Evolutionary conservation across 1,140 invertebrate genomes (phyloP), one percentile per base, ranked within the genome.

Genomic region (Lordiphosa stackelbergi): DNA sequence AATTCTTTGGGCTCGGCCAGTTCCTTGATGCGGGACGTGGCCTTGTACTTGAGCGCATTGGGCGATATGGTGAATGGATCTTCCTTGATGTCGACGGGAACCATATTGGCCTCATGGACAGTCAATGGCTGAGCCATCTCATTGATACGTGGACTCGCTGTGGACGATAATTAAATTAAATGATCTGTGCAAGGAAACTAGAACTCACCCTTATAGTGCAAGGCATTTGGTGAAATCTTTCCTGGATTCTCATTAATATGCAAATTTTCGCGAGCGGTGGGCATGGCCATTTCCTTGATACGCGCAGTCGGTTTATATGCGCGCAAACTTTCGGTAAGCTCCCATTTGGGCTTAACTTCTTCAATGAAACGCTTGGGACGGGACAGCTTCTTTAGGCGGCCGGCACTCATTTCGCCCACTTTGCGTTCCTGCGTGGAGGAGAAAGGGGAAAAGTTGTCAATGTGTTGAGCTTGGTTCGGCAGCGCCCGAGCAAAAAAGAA

Each of bases 1-100:
- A 75, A 86, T 35, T 86, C 84, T 35, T 84, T 87, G 6, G 89
- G 88, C 64, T 89, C 89, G 6, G 89, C 88, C 48, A 90, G 64
- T 55, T 89, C 86, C 42, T 88, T 69, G 47, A 89, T 89, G 41
- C 89, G 84, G 0, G 78, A 53, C 5, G 88, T 74, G 16, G 88
- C 45, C 55, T 88, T 88, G 53, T 89, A 89, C 42, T 89, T 90
- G 16, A 86, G 69, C 0, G 85, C 85, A 48, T 86, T 86, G 1
- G 78, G 69, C 3, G 85, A 68, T 38, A 86, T 81, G 6, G 40
- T 46, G 16, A 86, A 86, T 0, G 85, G 85, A 58, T 86, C 72
- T n/a, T 85, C 85, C 34, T 73, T 81, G 12, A 85, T 35, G 22
- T 86, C 85, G 5, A 61, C 49, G 10, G 60, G 24, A 0, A 51